Evolutionary conservation across 2,888 invertebrate genomes (phyloP).

Genomic region (Acanthococcus lagerstroemiae): DNA sequence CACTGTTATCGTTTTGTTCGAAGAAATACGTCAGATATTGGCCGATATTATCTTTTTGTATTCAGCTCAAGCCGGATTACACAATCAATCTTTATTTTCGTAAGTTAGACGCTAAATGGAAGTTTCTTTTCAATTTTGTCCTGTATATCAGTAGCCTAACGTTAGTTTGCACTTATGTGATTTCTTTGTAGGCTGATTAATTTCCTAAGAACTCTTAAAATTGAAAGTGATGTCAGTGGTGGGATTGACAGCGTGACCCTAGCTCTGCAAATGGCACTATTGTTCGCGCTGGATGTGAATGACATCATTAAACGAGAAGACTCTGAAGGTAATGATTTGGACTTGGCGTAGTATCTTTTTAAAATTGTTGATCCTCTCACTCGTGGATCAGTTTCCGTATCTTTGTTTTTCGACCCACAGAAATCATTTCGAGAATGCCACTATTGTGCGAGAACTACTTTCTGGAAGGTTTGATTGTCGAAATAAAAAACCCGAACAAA

Average conservation of each 20-base stretch:
- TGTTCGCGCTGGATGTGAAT: conserved; percentile 75
- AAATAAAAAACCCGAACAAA: conserved; percentile 19
- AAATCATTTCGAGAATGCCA: conserved; percentile 20
- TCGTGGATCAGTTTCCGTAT: conserved; percentile 49
- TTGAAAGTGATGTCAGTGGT: conserved; percentile 51
- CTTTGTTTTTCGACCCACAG: conserved; percentile 38
- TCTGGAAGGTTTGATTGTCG: conserved; percentile 8
- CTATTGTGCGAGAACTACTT: conserved; percentile 9
- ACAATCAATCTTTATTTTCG: conserved; percentile 55
- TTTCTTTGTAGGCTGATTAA: conserved; percentile 38
- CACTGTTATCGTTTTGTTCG: conserved; percentile 59
- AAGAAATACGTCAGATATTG: conserved; percentile 59
- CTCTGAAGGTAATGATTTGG: conserved; percentile 48
- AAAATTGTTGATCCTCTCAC: conserved; percentile 43
- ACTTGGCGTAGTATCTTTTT: too few species aligned
- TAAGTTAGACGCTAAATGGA: conserved; percentile 26
- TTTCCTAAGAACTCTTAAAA: conserved; percentile 40
- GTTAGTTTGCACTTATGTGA: not conserved
- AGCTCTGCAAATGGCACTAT: conserved; percentile 67
- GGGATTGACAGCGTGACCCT: conserved; percentile 68
- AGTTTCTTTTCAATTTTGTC: not conserved
- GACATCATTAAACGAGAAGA: conserved; percentile 50
- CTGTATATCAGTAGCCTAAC: not conserved
- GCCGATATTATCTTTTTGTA: conserved; percentile 67
- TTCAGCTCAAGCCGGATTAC: conserved; percentile 66